Conservation (phyloP, 2,797 vertebrate species). For the Harpagifer antarcticus region DNA sequence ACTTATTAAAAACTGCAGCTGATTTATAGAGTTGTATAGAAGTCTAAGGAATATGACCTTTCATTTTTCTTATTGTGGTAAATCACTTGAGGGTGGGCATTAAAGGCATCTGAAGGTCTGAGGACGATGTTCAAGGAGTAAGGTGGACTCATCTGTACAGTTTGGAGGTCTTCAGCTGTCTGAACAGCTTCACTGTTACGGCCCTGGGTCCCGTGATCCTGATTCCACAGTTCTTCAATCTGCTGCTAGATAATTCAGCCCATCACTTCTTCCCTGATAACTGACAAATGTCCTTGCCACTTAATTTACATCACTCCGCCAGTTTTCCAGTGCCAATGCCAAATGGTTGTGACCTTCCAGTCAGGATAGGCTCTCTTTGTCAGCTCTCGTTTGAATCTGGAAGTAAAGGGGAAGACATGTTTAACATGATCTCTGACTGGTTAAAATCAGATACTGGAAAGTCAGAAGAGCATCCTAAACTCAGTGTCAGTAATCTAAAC, state of each 20-base stretch:
- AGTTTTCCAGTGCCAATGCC: conserved; percentile 72
- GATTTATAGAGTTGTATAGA: neutral
- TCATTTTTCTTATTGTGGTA: fast-evolving
- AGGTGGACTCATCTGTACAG: neutral
- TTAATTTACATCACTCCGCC: conserved; percentile 29
- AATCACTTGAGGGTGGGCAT: neutral
- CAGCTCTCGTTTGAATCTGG: conserved; percentile 69
- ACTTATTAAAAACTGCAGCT: neutral
- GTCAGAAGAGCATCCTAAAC: neutral
- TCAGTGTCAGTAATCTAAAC: neutral
- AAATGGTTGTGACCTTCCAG: conserved; percentile 68
- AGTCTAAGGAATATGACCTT: neutral
- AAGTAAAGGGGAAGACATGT: neutral
- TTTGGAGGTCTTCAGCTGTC: neutral
- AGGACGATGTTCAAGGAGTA: conserved; percentile 1
- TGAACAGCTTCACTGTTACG: neutral
- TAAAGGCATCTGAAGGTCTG: conserved; percentile 17
- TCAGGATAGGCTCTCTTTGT: conserved; percentile 51
- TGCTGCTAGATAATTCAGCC: neutral
- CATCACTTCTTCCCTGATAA: neutral
- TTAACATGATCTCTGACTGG: neutral
- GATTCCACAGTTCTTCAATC: neutral
- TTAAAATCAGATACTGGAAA: neutral
- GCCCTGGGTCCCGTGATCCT: neutral
- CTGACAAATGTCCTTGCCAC: neutral